Conservation (phyloP, 2,797 vertebrate species). For the Schizopygopsis pylzovi region DNA sequence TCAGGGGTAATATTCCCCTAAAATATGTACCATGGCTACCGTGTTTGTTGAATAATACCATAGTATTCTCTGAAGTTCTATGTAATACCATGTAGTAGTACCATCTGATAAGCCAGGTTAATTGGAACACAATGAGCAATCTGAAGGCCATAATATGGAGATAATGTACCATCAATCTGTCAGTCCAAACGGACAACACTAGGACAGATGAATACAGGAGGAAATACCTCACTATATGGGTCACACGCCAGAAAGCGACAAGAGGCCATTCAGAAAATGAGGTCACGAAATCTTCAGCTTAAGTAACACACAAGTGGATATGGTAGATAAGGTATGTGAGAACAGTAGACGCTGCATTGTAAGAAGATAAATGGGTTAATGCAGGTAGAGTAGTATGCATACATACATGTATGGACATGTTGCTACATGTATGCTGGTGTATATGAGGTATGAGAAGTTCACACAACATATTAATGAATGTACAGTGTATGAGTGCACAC, state of each 20-base stretch:
- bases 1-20: not conserved
- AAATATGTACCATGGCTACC: not conserved
- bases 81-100: not conserved
- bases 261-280: slow-evolving; percentile 9
- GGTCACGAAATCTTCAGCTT: slow-evolving; percentile 13
- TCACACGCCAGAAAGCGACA: not conserved
- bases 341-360: not conserved
- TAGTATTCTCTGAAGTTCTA: not conserved
- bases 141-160: not conserved
- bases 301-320: slow-evolving; percentile 24
- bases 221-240: slow-evolving; percentile 18
- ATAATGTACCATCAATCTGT: not conserved
- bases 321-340: not conserved
- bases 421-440: slow-evolving; percentile 37
- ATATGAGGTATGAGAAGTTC: slow-evolving; percentile 40
- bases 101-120: not conserved
- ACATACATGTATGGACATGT: slow-evolving; percentile 28
- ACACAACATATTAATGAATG: slow-evolving; percentile 21
- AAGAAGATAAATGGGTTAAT: not conserved
- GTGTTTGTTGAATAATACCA: not conserved
- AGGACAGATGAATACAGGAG: not conserved
- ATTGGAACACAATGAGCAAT: not conserved
- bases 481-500: slow-evolving; percentile 27
- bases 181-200: not conserved
- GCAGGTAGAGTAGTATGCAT: not conserved